Conservation (phyloP, 2,113 vertebrate species). For the Chaetodon auriga region DNA sequence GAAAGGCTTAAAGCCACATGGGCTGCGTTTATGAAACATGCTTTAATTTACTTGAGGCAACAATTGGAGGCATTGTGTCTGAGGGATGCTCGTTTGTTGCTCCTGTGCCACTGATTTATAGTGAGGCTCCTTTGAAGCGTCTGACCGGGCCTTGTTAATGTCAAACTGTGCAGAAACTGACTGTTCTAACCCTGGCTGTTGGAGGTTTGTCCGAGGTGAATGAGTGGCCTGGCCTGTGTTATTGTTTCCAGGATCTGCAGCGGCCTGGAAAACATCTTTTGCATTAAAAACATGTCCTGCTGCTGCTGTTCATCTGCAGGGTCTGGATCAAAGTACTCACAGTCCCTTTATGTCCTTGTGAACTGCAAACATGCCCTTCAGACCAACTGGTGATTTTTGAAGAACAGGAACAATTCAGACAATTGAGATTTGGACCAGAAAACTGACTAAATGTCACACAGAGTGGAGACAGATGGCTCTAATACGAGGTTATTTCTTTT, state of each 20-base stretch:
- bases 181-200: conserved; percentile 24
- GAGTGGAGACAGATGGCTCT: not conserved
- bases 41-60: conserved; percentile 19
- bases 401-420: conserved; percentile 4
- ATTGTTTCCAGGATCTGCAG: conserved; percentile 63
- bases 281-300: conserved; percentile 52
- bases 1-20: not conserved
- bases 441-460: conserved; percentile 2
- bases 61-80: conserved; percentile 28
- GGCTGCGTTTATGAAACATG: conserved; percentile 17
- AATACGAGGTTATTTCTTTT: not conserved
- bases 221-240: conserved; percentile 61
- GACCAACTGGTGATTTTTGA: conserved; percentile 19
- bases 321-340: conserved; percentile 48
- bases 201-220: conserved; percentile 39
- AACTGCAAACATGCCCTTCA: conserved; percentile 28
- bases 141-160: conserved; percentile 51
- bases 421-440: not conserved
- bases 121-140: conserved; percentile 20
- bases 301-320: conserved; percentile 34
- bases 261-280: conserved; percentile 61
- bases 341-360: not conserved
- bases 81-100: conserved; percentile 30
- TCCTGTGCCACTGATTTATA: conserved; percentile 8
- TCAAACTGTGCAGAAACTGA: conserved; percentile 32